Evolutionary conservation across 2,797 vertebrate species (phyloP), one percentile per base, ranked within the genome.

Genomic region (Glyptemys insculpta): DNA sequence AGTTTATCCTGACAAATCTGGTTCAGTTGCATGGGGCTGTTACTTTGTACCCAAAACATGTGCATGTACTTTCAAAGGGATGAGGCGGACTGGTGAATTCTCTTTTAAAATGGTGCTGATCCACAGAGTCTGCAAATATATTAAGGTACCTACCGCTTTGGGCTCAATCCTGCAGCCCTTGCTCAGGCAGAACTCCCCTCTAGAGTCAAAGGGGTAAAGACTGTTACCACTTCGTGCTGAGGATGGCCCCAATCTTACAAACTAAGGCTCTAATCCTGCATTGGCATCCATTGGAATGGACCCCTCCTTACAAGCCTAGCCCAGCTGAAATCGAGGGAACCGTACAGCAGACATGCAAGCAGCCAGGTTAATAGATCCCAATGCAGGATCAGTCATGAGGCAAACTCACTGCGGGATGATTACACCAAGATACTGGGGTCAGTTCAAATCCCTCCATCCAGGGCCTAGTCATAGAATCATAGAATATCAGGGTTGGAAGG

Each of bases 1-100:
- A 44, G 62, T 81, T 91, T 85, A 91, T 83, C 89, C 78, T 94
- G 88, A 62, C 72, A 87, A 92, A 87, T 88, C 90, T 87, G 34
- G 62, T 83, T 0, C 1, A 90, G 47, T 19, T 88, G 59, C 91
- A 90, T 9, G 9, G 56, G 56, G 92, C 56, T 62, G 78, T 37
- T 7, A 37, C 47, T 62, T 56, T 85, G 62, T 50, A 83, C n/a
- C 53, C 91, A 57, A 87, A 94, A 87, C 68, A 90, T 78, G 34
- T 29, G 56, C 29, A 4, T 9, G 54, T 15, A 83, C 59, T 62
- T 62, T 34, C 34, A 34, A 34, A 31, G 14, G 31, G 59, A 62
- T 62, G 29, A 79, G 62, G 78, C 56, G 91, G 37, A 34, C 29
- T 82, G 78, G 1, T 2, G 47, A 54, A 82, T 31, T 81, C 27